Base-by-base conservation (phyloP, 2,113 vertebrate species). In the Etia nguti region DNA sequence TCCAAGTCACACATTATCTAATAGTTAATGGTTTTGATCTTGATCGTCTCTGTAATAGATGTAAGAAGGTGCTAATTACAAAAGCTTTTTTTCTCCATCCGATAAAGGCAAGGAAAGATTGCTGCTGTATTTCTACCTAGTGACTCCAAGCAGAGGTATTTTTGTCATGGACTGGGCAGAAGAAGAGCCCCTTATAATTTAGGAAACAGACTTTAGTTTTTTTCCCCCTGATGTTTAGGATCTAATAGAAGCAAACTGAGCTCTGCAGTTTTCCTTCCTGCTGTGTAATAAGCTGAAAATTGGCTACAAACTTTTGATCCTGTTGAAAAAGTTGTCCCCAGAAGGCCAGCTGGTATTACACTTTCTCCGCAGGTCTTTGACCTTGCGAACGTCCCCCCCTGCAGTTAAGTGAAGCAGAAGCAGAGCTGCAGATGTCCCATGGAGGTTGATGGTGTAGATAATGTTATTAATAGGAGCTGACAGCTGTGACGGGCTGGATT, bases 391-490 rank as follows among this genome's bases (percentile, higher is more conserved):
- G 4, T 50, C 46, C 0, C 70, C 43, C 43, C 60, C 62, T 22
- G 46, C 46, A 77, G 46, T 50, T 77, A 29, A 77, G 10, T 31
- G 70, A 50, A 31, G 46, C 70, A 50, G 70, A 75, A 48, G 70
- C 70, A 31, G 10, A 59, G 82, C 80, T 46, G 55, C 89, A 86
- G 80, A 89, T 80, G 89, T 90, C 79, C 79, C 56, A 24, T 12
- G 59, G 86, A 90, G 81, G 86, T 65, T 77, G 87, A 92, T 59
- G 81, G 34, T 50, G 88, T 70, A 56, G 80, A 88, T 89, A 31
- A 89, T 16, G 10, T 85, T 82, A 86, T 90, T 92, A 91, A 92
- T 84, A 46, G 55, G n/a, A 81, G 60, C 85, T 57, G 91, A 89
- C 90, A 91, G 86, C 90, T 88, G 86, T 36, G 82, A 83, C 85